Evolutionary conservation across 2,797 vertebrate genomes (phyloP), one percentile per base, ranked within the genome.

Genomic region (Melanotaenia nigrans): DNA sequence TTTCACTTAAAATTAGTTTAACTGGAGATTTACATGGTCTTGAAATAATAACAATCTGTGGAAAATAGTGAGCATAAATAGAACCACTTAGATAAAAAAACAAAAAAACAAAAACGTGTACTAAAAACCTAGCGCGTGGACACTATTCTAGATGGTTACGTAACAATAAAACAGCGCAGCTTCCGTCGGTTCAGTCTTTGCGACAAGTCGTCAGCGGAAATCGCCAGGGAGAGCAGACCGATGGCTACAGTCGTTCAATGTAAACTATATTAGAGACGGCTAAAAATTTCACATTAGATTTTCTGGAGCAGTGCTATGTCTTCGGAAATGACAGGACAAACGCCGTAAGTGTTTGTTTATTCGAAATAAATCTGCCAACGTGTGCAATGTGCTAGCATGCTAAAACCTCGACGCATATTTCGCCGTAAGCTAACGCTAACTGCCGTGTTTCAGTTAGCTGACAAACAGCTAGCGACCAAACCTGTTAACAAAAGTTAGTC

Each of bases 311-410:
- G 81, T 90, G 86, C 73, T 88, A 95, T 95, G 94, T 93, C 94
- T 86, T 95, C 94, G 32, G 92, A 92, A 77, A 92, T 94, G 92
- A 91, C 93, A 20, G 92, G 93, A 24, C 92, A 94, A 78, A 94
- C 94, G 10, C 92, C 94, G 95, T 95, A 72, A 92, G 94, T 94
- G 30, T 65, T 5, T 0, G 13, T 53, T 40, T 7, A 2, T 11
- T 49, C 38, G 5, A 9, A 0, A 22, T 2, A 45, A 22, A 24
- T 3, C 14, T 20, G 28, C 16, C 56, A 33, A 22, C 13, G 16
- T 11, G 13, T 54, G 49, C 42, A 18, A 2, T 1, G 16, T 13
- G 66, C 36, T 63, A 55, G 16, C 1, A 28, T 20, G 51, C 33
- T 51, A 51, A 47, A 16, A 11, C 7, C 24, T 7, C 58, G n/a